Evolutionary conservation across 53 echinoderm and acorn worm genomes (phyloP).

Genomic region (Astropecten irregularis): DNA sequence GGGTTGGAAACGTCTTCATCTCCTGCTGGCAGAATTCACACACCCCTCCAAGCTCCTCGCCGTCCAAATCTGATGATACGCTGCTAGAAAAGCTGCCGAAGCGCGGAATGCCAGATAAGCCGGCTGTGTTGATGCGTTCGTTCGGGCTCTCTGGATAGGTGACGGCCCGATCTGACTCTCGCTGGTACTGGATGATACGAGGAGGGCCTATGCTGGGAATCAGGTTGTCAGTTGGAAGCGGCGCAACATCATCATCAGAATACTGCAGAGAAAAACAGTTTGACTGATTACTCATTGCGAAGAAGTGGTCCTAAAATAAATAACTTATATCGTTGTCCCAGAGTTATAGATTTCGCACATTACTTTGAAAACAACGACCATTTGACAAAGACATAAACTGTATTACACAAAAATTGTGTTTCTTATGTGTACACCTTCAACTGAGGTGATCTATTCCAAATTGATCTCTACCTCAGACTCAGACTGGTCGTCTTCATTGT

Average conservation of each 20-base stretch:
- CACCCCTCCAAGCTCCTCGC: conserved; percentile 52
- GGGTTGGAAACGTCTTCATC: conserved; percentile 80
- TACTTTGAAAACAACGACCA: too few species aligned
- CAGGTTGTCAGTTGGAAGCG: conserved; percentile 57
- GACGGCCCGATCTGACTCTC: conserved; percentile 70
- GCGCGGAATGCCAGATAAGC: neutral
- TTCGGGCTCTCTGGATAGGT: conserved; percentile 46
- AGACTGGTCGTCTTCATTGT: conserved; percentile 3
- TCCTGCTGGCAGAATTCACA: conserved; percentile 92
- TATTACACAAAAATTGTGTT: too few species aligned
- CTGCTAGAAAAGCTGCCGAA: conserved; percentile 18
- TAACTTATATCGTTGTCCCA: too few species aligned
- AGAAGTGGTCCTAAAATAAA: too few species aligned
- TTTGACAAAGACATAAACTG: too few species aligned
- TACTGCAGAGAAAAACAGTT: conserved; percentile 48
- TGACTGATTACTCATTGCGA: too few species aligned
- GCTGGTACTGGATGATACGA: conserved; percentile 92
- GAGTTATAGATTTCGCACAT: too few species aligned
- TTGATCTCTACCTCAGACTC: conserved; percentile 55
- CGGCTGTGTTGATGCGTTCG: neutral
- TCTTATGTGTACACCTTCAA: too few species aligned
- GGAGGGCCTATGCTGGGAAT: conserved; percentile 96
- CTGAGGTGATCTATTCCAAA: too few species aligned
- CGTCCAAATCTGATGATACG: conserved; percentile 8
- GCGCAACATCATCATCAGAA: conserved; percentile 66